Percentiles rank a stretch among this genome's conserved stretches.
Evolutionary conservation across 2,113 vertebrate genomes (phyloP).

Genomic region (Catagonus wagneri): DNA sequence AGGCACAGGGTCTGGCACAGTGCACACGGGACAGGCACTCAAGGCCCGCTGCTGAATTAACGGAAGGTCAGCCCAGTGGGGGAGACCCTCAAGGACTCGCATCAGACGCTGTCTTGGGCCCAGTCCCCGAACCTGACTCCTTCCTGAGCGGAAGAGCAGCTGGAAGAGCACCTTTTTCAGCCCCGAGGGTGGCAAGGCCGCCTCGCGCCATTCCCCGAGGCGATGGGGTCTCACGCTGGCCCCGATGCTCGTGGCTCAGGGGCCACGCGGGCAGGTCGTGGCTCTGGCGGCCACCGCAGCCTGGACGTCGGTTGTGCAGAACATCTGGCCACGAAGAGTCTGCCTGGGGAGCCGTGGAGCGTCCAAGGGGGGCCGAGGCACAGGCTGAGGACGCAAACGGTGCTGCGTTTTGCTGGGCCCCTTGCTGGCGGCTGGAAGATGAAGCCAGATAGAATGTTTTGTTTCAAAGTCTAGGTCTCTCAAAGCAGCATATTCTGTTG

Average conservation of each 20-base stretch:
- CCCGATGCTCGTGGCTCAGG: not conserved
- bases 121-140: rapidly evolving
- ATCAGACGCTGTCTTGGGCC: not conserved
- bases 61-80: not conserved
- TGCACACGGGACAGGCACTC: rapidly evolving
- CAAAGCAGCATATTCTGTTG: not conserved
- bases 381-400: not conserved
- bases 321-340: not conserved
- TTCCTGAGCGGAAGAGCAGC: too few species aligned
- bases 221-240: too few species aligned
- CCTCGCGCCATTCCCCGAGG: not conserved
- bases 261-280: not conserved
- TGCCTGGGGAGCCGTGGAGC: not conserved
- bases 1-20: not conserved
- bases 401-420: not conserved
- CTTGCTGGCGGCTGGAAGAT: not conserved
- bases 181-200: not conserved
- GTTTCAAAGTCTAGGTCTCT: not conserved
- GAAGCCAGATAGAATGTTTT: not conserved
- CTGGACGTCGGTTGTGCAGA: rapidly evolving
- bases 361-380: too few species aligned
- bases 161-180: too few species aligned
- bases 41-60: too few species aligned
- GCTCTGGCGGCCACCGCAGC: rapidly evolving
- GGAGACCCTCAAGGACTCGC: too few species aligned